These are phyloP conservation scores for Clarias magur DNA, from an alignment of 2,113 vertebrate genomes.

Conservation along the genomic window DNA sequence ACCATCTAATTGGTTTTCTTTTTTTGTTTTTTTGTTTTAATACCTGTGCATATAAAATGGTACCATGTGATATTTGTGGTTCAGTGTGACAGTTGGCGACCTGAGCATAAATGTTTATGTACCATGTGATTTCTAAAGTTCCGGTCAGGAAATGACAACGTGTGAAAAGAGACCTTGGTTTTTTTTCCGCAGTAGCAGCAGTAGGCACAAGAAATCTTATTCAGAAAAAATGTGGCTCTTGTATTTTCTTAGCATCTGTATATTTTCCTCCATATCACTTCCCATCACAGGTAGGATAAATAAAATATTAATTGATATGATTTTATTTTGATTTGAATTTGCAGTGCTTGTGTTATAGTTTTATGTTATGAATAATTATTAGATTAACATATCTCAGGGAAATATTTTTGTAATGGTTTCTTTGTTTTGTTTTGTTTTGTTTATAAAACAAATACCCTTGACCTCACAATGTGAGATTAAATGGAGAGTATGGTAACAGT, in stretches of 20 bases:
- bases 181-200: background rate
- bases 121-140: background rate
- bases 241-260: background rate
- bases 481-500: background rate
- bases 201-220: background rate
- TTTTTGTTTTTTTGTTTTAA: too few species aligned
- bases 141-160: slow-evolving; percentile 8
- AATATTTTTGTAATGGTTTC: background rate
- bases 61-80: background rate
- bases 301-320: background rate
- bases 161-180: background rate
- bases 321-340: background rate
- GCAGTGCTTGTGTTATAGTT: background rate
- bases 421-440: background rate
- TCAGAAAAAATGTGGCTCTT: background rate
- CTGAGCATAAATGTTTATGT: background rate
- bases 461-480: background rate
- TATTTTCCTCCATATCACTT: background rate
- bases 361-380: background rate
- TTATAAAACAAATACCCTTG: background rate
- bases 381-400: background rate
- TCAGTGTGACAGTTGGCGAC: background rate
- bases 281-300: background rate
- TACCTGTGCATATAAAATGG: background rate
- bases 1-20: background rate